phyloP scores from a whole-genome alignment of 2,113 vertebrate species.

The Andinoacara biseriatus region DNA sequence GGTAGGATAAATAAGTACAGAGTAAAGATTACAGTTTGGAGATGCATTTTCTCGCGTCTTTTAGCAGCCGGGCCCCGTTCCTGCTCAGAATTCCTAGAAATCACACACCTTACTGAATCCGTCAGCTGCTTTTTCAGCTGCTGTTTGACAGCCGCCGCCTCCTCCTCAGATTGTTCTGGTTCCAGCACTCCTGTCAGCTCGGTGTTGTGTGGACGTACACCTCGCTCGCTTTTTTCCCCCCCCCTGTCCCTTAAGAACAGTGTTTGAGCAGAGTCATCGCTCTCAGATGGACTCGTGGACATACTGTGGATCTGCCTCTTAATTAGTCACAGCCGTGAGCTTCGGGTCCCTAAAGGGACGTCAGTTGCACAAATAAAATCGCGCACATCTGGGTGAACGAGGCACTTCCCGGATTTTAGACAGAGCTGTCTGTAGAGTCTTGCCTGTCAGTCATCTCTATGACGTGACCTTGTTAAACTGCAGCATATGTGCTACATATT shows the following conservation, averaged over 20 bases:
- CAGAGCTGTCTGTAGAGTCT: background rate
- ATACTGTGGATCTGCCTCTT: conserved; percentile 35
- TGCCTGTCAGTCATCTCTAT: conserved; percentile 19
- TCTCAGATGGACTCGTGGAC: conserved; percentile 28
- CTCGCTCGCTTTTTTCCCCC: background rate
- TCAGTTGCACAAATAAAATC: conserved; percentile 17
- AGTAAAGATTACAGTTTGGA: conserved; percentile 37
- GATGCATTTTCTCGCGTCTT: conserved; percentile 14
- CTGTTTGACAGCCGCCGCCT: background rate
- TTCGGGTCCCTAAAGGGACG: conserved; percentile 33
- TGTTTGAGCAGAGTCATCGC: conserved; percentile 38
- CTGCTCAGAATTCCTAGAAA: conserved; percentile 41
- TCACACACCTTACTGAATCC: conserved; percentile 8
- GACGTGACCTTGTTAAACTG: background rate
- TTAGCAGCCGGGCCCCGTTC: background rate
- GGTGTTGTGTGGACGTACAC: background rate
- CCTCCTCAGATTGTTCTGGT: background rate
- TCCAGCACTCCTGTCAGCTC: conserved; percentile 19
- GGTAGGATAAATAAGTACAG: conserved; percentile 28
- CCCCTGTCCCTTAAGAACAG: background rate
- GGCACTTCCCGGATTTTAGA: background rate
- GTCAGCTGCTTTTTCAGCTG: conserved; percentile 1
- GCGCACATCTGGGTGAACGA: conserved; percentile 17
- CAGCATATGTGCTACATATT: conserved; percentile 19
- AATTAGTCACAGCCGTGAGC: conserved; percentile 65